Evolutionary conservation across 2,888 invertebrate species (phyloP).

Genomic region (Phanerotoma sp.): DNA sequence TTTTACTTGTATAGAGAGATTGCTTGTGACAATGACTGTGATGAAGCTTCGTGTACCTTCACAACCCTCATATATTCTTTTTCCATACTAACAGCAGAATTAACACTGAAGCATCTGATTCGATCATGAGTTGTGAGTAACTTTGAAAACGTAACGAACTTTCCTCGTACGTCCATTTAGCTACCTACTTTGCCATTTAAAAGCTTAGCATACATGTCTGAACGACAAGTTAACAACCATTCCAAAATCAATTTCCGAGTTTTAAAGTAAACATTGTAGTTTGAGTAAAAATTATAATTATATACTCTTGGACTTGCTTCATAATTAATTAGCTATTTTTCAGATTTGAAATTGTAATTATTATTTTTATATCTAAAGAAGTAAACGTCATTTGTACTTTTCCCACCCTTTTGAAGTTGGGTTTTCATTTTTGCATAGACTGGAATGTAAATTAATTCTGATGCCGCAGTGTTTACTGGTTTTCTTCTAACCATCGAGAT

Average conservation of each 20-base stretch:
- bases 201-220: background rate
- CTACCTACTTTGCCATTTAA: background rate
- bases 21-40: background rate
- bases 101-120: constrained; percentile 13
- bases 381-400: too few relatives aligned
- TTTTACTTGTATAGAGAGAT: constrained; percentile 15
- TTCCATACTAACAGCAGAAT: constrained; percentile 13
- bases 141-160: constrained; percentile 14
- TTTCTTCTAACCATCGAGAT: constrained; percentile 28
- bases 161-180: constrained; percentile 1
- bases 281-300: too few relatives aligned
- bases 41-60: constrained; percentile 1
- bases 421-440: constrained; percentile 1
- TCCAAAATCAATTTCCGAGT: background rate
- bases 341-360: too few relatives aligned
- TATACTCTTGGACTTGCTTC: too few relatives aligned
- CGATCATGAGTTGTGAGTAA: constrained; percentile 16
- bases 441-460: constrained; percentile 37
- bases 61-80: constrained; percentile 7
- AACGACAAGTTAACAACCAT: background rate
- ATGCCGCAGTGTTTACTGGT: constrained; percentile 25
- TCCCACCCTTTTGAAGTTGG: background rate
- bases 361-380: too few relatives aligned
- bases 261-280: too few relatives aligned
- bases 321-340: too few relatives aligned